Evolutionary conservation across 2,888 invertebrate species (phyloP), one percentile per base, ranked within the genome.

Genomic region (Artemia sinica): DNA sequence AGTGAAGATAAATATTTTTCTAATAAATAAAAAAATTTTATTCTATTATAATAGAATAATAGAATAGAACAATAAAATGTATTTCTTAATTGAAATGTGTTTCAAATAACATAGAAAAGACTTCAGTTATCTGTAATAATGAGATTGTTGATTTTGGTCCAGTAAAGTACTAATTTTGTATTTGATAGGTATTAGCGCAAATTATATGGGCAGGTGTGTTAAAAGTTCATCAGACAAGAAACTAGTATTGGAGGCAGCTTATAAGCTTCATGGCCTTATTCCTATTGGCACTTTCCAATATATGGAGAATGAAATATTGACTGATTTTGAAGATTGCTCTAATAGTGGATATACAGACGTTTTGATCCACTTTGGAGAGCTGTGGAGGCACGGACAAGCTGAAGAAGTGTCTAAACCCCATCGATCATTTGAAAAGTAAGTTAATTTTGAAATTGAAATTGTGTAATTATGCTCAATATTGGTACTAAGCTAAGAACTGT

Each of bases 371-470:
- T 58, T 58, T 9, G n/a, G 14, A 28, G 63, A 58, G 28, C 63
- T 58, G n/a, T 58, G 63, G 63, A 58, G 28, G 63, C n/a, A 58
- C 28, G 63, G 63, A 58, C n/a, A 28, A 28, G 28, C 14, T 58
- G 63, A 58, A 8, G 63, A n/a, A 8, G 63, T 8, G 10, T 18
- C 63, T n/a, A 58, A 58, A 28, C 63, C 63, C n/a, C 14, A 18
- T n/a, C n/a, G 63, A 28, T 58, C 63, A n/a, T 58, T 58, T 9
- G 63, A 58, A 28, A 58, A 28, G 63, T 58, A 58, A 58, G 12
- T 58, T 58, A 8, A 18, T 8, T 58, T 9, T 58, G 41, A 41
- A 41, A 6, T 41, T 41, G 41, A 41, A 41, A 41, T 41, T 41
- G 1, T 41, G 41, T 41, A 41, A 41, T 6, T 41, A 41, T 41